Percentiles rank a stretch among this genome's conserved stretches.
phyloP scores from a whole-genome alignment of 2,888 invertebrate genomes.

The Phaedon cochleariae region DNA sequence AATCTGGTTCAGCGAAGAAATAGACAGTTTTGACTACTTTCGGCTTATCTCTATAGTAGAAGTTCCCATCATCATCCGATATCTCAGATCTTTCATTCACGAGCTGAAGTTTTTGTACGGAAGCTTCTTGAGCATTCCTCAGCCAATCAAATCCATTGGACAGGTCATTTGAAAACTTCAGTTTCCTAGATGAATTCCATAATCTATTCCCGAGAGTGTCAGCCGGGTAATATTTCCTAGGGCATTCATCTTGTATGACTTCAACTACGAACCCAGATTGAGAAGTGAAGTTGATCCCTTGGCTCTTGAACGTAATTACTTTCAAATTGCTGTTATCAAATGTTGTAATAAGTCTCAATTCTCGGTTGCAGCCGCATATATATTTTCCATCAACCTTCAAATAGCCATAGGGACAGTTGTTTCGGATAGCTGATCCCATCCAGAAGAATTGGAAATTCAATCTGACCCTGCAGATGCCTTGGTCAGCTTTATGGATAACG shows the following conservation, averaged over 20 bases:
- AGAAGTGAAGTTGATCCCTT: slow-evolving; percentile 58
- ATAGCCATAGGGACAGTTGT: slow-evolving; percentile 63
- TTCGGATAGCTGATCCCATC: slow-evolving; percentile 59
- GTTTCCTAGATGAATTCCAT: slow-evolving; percentile 19
- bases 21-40: slow-evolving; percentile 51
- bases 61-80: slow-evolving; percentile 23
- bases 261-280: slow-evolving; percentile 67
- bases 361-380: slow-evolving; percentile 68
- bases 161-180: slow-evolving; percentile 48
- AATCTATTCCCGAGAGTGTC: background rate
- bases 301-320: slow-evolving; percentile 60
- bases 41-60: slow-evolving; percentile 13
- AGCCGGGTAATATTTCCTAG: slow-evolving; percentile 53
- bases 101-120: slow-evolving; percentile 43
- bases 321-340: slow-evolving; percentile 60
- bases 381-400: slow-evolving; percentile 67
- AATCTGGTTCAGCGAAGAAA: slow-evolving; percentile 50
- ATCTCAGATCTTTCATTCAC: slow-evolving; percentile 46
- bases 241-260: slow-evolving; percentile 67
- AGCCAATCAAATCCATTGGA: slow-evolving; percentile 46
- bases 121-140: slow-evolving; percentile 25
- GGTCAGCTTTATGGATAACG: slow-evolving; percentile 62
- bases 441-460: slow-evolving; percentile 67
- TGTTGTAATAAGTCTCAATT: slow-evolving; percentile 55
- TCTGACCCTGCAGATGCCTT: slow-evolving; percentile 64